phyloP scores from a whole-genome alignment of 2,888 invertebrate species.

The Drosophila phalerata region DNA sequence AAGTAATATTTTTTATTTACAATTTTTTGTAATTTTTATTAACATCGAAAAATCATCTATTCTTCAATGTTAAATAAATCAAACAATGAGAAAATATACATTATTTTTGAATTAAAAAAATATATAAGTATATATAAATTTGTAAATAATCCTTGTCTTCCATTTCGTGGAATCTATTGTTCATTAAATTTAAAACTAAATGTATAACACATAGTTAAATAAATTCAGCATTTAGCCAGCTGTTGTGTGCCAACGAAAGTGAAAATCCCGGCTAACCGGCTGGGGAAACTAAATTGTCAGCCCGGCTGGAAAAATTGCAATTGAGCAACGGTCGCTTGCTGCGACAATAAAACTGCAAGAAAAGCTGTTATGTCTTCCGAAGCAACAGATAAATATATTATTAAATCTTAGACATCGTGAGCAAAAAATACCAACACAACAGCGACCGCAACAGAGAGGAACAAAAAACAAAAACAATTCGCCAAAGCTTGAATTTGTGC shows the following conservation, averaged over 20 bases:
- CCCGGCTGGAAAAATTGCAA: constrained; percentile 58
- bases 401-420: constrained; percentile 65
- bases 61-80: too few relatives aligned
- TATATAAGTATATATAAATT: too few relatives aligned
- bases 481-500: constrained; percentile 42
- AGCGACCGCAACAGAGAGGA: background rate
- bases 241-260: constrained; percentile 66
- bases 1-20: too few relatives aligned
- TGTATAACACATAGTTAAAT: constrained; percentile 1
- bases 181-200: background rate
- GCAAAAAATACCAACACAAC: constrained; percentile 7
- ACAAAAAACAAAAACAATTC: constrained; percentile 15
- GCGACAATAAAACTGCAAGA: constrained; percentile 36
- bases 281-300: constrained; percentile 53
- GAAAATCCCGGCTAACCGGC: constrained; percentile 69
- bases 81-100: too few relatives aligned
- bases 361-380: constrained; percentile 67
- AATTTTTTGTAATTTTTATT: too few relatives aligned
- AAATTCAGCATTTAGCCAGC: constrained; percentile 41
- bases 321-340: constrained; percentile 46
- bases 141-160: background rate
- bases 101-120: too few relatives aligned
- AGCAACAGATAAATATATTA: constrained; percentile 50
- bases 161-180: background rate
- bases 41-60: too few relatives aligned